Evolutionary conservation across 2,797 vertebrate species (phyloP).

Genomic region (Acropternis orthonyx): DNA sequence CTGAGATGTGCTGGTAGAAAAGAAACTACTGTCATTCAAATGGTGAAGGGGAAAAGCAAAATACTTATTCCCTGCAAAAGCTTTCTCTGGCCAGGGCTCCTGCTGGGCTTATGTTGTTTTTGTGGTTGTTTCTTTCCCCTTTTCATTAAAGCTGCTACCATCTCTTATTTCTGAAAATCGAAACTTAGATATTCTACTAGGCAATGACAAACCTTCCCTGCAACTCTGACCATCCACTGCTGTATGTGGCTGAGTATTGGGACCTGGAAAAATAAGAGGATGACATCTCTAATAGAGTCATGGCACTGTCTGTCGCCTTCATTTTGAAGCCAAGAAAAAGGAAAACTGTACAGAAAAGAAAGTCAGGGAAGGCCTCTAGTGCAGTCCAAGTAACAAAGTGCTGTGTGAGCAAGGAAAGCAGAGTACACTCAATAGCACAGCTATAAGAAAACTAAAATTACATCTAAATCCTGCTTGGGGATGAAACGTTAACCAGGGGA

Average conservation of each 20-base stretch:
- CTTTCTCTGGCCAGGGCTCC: background rate
- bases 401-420: background rate
- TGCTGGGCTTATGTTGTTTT: background rate
- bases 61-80: background rate
- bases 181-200: background rate
- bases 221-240: background rate
- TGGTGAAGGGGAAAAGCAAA: background rate
- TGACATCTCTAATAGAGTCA: background rate
- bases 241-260: background rate
- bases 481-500: background rate
- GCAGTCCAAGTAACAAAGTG: background rate
- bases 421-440: background rate
- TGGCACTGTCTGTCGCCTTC: background rate
- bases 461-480: background rate
- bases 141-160: background rate
- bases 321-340: background rate
- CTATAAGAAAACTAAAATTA: background rate
- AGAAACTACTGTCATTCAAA: background rate
- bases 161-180: background rate
- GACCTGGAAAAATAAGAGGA: background rate
- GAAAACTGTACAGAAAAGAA: background rate
- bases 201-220: background rate
- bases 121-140: background rate
- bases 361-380: background rate
- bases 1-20: background rate